Base-by-base conservation (phyloP, 2,888 invertebrate genomes). In the Brachyopa scutellaris region DNA sequence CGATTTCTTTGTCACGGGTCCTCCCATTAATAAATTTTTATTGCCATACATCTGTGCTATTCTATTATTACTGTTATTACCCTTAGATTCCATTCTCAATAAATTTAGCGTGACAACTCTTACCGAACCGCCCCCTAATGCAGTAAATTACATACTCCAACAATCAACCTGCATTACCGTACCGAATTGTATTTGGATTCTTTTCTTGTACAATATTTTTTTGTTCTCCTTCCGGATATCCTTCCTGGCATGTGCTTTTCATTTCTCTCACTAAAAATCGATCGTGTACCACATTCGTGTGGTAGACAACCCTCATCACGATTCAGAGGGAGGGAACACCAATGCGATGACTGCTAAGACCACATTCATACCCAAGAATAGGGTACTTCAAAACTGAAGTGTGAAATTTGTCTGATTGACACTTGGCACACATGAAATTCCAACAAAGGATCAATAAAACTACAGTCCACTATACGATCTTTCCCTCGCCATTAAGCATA, bases 371-470 rank as follows among this genome's bases (percentile, higher is more conserved):
- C 42, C 9, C 29, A 15, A 8, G 5, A 49, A 26, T 29, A 47
- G 47, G 66, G 42, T 55, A 57, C 55, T 57, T 49, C n/a, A 19
- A 11, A 51, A 29, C 8, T 66, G 29, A 59, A 69, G 57, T 59
- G 57, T 49, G 49, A 69, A 69, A 59, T 57, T 49, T 59, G 49
- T 59, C 53, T 69, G 69, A 76, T 76, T 76, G 61, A 76, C 53
- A 72, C 59, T 74, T 74, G 51, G 51, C 57, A 76, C 36, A 76
- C 40, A 66, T 42, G 42, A 55, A 67, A 55, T 59, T 53, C 15
- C 42, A 70, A 76, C 74, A 76, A 67, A 57, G 33, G 67, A 76
- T 42, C 74, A 76, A 76, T 67, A 73, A 70, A 49, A 26, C 45
- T 64, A 49, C 49, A 57, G 55, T 64, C 47, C 47, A 64, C 38